These are phyloP conservation scores for Melitaea cinxia DNA, from an alignment of 1,140 invertebrate species.

Conservation along the genomic window DNA sequence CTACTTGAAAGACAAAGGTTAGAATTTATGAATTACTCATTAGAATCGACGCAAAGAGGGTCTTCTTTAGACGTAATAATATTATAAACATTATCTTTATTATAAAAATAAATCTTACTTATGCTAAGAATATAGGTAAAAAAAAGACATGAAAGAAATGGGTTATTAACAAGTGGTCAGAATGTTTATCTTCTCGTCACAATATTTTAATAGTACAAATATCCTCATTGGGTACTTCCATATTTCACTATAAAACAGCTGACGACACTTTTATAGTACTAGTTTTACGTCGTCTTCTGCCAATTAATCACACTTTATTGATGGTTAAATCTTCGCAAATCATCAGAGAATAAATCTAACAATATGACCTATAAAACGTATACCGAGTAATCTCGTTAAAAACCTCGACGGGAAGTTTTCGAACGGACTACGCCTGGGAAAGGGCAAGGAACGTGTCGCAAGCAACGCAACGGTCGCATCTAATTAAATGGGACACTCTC, in stretches of 20 bases:
- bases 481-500: constrained; percentile 74
- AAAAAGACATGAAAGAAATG: too few relatives aligned
- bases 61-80: neutral
- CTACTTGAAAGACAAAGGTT: neutral
- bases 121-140: too few relatives aligned
- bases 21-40: neutral
- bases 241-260: too few relatives aligned
- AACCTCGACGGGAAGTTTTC: constrained; percentile 72
- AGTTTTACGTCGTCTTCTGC: neutral
- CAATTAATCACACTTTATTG: neutral
- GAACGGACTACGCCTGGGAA: constrained; percentile 45
- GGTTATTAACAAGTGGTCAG: too few relatives aligned
- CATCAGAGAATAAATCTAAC: constrained; percentile 68
- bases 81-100: too few relatives aligned
- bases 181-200: too few relatives aligned
- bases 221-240: too few relatives aligned
- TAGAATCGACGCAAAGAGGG: neutral
- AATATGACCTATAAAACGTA: constrained; percentile 73
- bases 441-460: constrained; percentile 37
- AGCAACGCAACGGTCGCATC: constrained; percentile 58
- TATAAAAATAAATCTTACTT: too few relatives aligned
- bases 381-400: constrained; percentile 70
- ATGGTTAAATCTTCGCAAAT: constrained; percentile 69
- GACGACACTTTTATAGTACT: neutral
- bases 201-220: too few relatives aligned